Evolutionary conservation across 2,797 vertebrate species (phyloP).

Genomic region (Tadarida brasiliensis): DNA sequence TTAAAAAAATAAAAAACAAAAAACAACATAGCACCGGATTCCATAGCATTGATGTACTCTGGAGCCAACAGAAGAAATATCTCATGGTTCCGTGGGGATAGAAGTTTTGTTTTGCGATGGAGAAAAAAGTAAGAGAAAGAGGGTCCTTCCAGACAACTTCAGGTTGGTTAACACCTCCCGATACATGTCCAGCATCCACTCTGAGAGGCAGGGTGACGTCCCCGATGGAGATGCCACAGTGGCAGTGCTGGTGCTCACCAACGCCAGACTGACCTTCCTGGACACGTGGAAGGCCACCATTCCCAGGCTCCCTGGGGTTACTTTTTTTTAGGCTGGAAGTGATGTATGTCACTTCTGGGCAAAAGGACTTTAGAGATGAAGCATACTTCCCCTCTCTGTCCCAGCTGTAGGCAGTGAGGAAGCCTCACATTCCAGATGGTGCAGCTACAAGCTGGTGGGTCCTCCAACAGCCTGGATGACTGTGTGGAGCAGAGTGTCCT

Average conservation of each 20-base stretch:
- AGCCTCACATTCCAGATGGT: neutral
- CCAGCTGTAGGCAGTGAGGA: neutral
- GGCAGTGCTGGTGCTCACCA: neutral
- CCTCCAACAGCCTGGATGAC: neutral
- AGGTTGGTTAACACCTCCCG: neutral
- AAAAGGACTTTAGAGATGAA: neutral
- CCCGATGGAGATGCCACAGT: neutral
- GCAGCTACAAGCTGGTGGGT: neutral
- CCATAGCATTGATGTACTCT: no score
- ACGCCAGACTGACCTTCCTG: neutral
- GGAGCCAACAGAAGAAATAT: neutral
- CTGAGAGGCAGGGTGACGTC: neutral
- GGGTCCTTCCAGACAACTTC: neutral
- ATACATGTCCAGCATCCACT: no score
- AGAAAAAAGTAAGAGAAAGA: neutral
- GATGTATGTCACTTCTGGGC: neutral
- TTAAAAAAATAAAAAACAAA: no score
- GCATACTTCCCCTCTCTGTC: neutral
- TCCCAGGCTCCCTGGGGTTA: neutral
- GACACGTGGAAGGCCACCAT: accelerated
- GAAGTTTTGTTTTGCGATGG: neutral
- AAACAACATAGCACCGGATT: neutral
- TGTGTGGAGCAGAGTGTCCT: neutral
- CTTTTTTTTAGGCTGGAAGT: neutral
- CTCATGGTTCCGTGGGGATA: neutral